These are phyloP conservation scores for Bombycilla garrulus DNA, from an alignment of 2,113 vertebrate genomes.

Conservation along the genomic window DNA sequence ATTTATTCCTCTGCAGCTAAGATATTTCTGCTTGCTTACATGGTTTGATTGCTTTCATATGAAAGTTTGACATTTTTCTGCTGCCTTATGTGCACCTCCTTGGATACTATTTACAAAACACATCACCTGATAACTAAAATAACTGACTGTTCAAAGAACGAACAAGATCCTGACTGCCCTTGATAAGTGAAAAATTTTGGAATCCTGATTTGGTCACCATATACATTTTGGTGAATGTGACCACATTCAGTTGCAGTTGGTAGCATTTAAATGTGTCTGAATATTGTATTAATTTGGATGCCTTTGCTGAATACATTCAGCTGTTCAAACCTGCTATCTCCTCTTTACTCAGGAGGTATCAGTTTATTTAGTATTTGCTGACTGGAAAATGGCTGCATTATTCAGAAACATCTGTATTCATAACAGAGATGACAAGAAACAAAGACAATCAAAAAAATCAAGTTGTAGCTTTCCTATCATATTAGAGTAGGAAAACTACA, in stretches of 20 bases:
- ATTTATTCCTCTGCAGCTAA: background rate
- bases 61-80: background rate
- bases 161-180: background rate
- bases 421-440: background rate
- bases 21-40: background rate
- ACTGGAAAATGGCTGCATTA: background rate
- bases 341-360: background rate
- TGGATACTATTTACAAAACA: background rate
- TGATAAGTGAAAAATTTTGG: background rate
- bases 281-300: background rate
- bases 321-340: background rate
- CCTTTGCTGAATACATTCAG: background rate
- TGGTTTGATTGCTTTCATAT: background rate
- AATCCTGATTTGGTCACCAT: background rate
- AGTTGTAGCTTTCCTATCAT: background rate
- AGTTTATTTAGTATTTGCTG: background rate
- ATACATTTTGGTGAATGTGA: rapidly evolving
- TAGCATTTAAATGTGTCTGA: background rate
- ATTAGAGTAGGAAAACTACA: background rate
- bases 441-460: background rate
- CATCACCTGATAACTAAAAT: background rate
- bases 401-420: background rate
- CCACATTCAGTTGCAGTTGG: background rate
- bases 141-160: background rate
- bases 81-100: background rate